Conservation (phyloP, 1,140 invertebrate genomes). For the Maniola jurtina region DNA sequence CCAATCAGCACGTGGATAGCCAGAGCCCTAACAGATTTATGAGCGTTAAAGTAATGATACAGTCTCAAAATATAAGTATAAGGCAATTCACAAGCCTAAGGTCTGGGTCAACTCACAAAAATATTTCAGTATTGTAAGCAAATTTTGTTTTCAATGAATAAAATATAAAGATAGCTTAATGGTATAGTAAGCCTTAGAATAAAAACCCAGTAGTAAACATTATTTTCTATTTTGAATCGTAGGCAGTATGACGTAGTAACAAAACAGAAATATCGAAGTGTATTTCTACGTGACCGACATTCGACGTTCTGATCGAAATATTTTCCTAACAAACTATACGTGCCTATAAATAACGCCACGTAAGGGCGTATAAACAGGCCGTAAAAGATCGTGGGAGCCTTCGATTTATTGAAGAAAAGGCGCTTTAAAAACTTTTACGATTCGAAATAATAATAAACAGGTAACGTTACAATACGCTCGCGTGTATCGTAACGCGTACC, state of each 20-base stretch:
- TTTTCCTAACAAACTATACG: constrained; percentile 1
- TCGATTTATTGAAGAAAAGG: constrained; percentile 21
- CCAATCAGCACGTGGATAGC: no score
- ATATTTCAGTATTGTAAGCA: no score
- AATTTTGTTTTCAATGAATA: no score
- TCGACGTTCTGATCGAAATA: background rate
- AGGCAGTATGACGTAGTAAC: background rate
- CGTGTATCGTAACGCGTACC: constrained; percentile 13
- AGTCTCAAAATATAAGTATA: no score
- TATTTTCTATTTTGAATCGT: background rate
- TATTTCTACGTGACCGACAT: constrained; percentile 2
- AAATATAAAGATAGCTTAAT: no score
- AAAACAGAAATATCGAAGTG: background rate
- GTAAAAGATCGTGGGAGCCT: constrained; percentile 18
- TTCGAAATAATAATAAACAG: constrained; percentile 29
- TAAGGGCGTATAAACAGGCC: background rate
- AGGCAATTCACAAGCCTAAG: no score
- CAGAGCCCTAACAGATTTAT: no score
- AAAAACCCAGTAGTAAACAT: no score
- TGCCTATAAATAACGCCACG: background rate
- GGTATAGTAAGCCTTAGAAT: no score
- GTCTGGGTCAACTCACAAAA: no score
- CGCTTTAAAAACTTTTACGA: constrained; percentile 27
- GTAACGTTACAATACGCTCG: constrained; percentile 25
- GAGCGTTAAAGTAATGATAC: no score